Conservation (phyloP, 30 jellyfish, hydroid and myxozoan species). For the Hydractinia symbiolongicarpus region DNA sequence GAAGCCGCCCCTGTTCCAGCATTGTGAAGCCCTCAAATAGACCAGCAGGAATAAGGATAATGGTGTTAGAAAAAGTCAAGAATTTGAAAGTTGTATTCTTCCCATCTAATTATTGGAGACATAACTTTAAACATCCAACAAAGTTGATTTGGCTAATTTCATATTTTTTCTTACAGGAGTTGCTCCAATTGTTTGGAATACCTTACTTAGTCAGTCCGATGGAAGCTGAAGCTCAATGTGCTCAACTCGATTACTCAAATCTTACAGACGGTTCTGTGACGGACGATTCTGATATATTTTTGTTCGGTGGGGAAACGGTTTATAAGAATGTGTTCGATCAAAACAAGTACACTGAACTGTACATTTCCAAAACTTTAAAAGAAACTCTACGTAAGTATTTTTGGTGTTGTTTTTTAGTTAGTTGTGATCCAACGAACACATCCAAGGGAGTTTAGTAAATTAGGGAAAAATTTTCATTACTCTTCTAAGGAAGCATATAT, state of each 20-base stretch:
- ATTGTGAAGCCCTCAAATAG: too few species aligned
- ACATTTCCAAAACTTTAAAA: constrained; percentile 33
- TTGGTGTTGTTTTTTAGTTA: neutral
- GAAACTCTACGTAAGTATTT: constrained; percentile 49
- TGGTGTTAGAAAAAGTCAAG: too few species aligned
- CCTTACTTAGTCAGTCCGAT: constrained; percentile 73
- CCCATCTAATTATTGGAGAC: too few species aligned
- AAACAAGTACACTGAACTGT: constrained; percentile 58
- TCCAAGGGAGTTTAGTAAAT: neutral
- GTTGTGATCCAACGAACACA: neutral
- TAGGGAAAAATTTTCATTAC: neutral
- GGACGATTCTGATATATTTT: constrained; percentile 71
- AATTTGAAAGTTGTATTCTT: too few species aligned
- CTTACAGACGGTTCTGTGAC: constrained; percentile 77
- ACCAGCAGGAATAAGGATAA: too few species aligned
- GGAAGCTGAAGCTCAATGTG: constrained; percentile 99
- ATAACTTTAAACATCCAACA: too few species aligned
- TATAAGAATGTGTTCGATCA: constrained; percentile 70
- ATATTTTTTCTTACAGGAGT: constrained; percentile 27
- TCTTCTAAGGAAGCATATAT: neutral
- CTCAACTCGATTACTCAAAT: constrained; percentile 56
- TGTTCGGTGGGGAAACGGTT: constrained; percentile 73
- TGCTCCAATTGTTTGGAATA: constrained; percentile 73
- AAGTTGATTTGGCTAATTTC: too few species aligned
- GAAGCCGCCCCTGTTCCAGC: too few species aligned